Evolutionary conservation across 2,113 vertebrate species (phyloP).

Genomic region (Baryphthengus martii): DNA sequence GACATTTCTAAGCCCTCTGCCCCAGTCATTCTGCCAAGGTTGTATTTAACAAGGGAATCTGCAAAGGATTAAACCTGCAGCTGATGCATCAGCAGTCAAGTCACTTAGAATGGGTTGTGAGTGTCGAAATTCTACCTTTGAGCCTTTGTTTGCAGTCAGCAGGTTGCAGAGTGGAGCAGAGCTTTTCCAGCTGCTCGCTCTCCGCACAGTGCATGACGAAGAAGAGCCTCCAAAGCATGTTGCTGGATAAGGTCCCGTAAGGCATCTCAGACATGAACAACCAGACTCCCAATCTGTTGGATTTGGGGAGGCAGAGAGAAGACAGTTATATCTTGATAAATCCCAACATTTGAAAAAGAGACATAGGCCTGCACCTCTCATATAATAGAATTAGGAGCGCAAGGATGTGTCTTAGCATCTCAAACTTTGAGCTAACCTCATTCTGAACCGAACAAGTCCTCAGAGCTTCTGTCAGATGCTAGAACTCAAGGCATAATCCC

Average conservation of each 20-base stretch:
- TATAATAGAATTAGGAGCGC: background rate
- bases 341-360: background rate
- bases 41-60: background rate
- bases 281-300: conserved; percentile 91
- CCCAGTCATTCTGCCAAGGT: background rate
- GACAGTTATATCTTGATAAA: background rate
- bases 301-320: background rate
- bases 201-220: conserved; percentile 92
- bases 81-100: background rate
- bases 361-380: background rate
- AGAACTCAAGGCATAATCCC: background rate
- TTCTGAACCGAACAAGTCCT: background rate
- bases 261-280: conserved; percentile 99
- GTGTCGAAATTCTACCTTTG: conserved; percentile 70
- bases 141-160: conserved; percentile 77
- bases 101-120: background rate
- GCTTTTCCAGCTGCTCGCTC: conserved; percentile 75
- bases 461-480: background rate
- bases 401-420: background rate
- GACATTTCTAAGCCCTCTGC: background rate
- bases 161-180: conserved; percentile 62
- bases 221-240: conserved; percentile 95
- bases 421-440: background rate
- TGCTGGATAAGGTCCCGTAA: conserved; percentile 88
- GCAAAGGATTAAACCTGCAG: background rate